Evolutionary conservation across 2,888 invertebrate species (phyloP), one percentile per base, ranked within the genome.

Genomic region (Netelia virgata): DNA sequence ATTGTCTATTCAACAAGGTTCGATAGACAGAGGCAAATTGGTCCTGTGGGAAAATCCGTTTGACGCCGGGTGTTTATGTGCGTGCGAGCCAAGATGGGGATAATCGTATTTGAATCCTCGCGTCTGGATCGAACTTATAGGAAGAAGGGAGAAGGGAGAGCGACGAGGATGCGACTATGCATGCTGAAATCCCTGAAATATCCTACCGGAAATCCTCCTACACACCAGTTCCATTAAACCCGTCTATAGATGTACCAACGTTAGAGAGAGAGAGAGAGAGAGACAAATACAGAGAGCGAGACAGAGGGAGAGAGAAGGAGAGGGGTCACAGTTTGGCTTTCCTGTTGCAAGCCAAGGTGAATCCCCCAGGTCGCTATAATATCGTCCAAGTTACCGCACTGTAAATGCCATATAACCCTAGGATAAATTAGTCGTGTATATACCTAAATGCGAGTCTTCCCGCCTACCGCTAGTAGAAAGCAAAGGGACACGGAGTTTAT

Each of bases 401-500:
- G 84, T 81, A 84, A 84, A 74, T 73, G 77, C 77, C 69, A 68
- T 59, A 77, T 74, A 77, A 84, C 61, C 47, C 75, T 50, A 16
- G 68, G 80, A 81, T 80, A 81, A 84, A 77, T 81, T 84, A 74
- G 80, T 57, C 63, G 75, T 57, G 70, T 69, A 5, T 50, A 73
- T 55, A 47, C 23, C 36, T 55, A 50, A 16, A 47, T 47, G 59
- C 11, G n/a, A 47, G 14, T 10, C 14, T 16, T 66, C 64, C 20
- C 47, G 36, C 18, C 28, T 47, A 57, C 16, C 59, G n/a, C 55
- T 3, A 3, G 20, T 23, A 47, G 47, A 76, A 70, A 70, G 69
- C 78, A 69, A 70, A 75, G 41, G 20, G 78, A 57, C 28, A 28
- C 5, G 28, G 14, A 79, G 69, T 75, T 79, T 72, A 55, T 50